phyloP scores from a whole-genome alignment of 2,888 invertebrate genomes.

The Trissolcus japonicus region DNA sequence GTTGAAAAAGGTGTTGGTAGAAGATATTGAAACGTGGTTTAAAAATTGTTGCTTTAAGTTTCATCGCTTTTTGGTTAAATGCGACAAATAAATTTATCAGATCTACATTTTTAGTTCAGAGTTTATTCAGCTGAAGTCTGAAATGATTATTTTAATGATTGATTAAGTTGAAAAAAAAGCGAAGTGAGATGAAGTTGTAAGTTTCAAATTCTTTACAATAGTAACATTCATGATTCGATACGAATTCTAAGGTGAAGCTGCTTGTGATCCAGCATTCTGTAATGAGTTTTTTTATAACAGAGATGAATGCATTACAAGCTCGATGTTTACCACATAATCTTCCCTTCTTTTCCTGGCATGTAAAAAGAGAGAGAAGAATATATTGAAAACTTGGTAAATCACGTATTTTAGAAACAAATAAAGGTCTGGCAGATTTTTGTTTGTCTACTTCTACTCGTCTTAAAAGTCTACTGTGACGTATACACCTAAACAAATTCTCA shows the following conservation, averaged over 20 bases:
- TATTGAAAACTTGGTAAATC: slow-evolving; percentile 47
- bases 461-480: slow-evolving; percentile 35
- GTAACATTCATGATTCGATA: not conserved
- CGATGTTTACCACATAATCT: slow-evolving; percentile 54
- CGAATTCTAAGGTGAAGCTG: not conserved
- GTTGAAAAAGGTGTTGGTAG: not conserved
- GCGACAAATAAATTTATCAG: too few relatives aligned
- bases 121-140: too few relatives aligned
- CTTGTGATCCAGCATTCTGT: slow-evolving; percentile 25
- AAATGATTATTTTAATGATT: too few relatives aligned
- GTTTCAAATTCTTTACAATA: too few relatives aligned
- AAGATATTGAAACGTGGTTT: not conserved
- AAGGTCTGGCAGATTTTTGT: slow-evolving; percentile 1
- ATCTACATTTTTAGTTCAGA: too few relatives aligned
- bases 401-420: slow-evolving; percentile 4
- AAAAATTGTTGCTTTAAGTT: too few relatives aligned
- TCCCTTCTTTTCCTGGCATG: slow-evolving; percentile 51
- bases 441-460: slow-evolving; percentile 31
- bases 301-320: slow-evolving; percentile 38
- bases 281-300: slow-evolving; percentile 16
- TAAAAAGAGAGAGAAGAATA: slow-evolving; percentile 47
- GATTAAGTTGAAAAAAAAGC: too few relatives aligned
- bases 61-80: too few relatives aligned
- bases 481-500: slow-evolving; percentile 12
- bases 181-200: too few relatives aligned